Evolutionary conservation across 2,888 invertebrate genomes (phyloP), one percentile per base, ranked within the genome.

Genomic region (Callyntrura guangdongensis): DNA sequence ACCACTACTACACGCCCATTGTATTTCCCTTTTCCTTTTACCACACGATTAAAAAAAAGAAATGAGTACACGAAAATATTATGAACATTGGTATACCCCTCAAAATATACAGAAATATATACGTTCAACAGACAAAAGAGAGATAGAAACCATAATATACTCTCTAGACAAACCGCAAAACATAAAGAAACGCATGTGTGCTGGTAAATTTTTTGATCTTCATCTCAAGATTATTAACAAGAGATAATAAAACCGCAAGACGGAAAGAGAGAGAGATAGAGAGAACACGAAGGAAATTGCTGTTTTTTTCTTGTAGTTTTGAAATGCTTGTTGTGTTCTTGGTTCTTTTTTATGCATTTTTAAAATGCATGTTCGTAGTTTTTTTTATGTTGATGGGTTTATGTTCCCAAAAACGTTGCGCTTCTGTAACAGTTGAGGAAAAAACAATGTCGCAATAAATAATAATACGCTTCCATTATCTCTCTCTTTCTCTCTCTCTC

Each of bases 181-280:
- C 72, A n/a, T n/a, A 72, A 6, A 72, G 17, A 89, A 89, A 89
- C 82, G 53, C 72, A 56, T 88, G 14, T 56, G 84, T 69, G 20
- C 45, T 0, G 14, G 72, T 64, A 36, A n/a, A n/a, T 69, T 36
- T 36, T n/a, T n/a, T n/a, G n/a, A n/a, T n/a, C n/a, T 69, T 69
- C 14, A 14, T 14, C 8, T 56, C 25, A 36, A 56, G 56, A 72
- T 85, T 85, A 85, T 59, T 61, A 59, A 64, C 77, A 61, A n/a
- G 20, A 64, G 61, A 56, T 69, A 83, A n/a, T n/a, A n/a, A n/a
- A 83, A 89, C 89, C 89, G 77, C 89, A 89, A 83, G n/a, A n/a
- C n/a, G n/a, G n/a, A n/a, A n/a, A n/a, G n/a, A n/a, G n/a, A n/a
- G n/a, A n/a, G n/a, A n/a, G n/a, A n/a, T n/a, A n/a, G n/a, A 88